Percentiles rank a stretch among this genome's conserved stretches.
phyloP scores from a whole-genome alignment of 2,888 invertebrate genomes.

The Agapostemon virescens region DNA sequence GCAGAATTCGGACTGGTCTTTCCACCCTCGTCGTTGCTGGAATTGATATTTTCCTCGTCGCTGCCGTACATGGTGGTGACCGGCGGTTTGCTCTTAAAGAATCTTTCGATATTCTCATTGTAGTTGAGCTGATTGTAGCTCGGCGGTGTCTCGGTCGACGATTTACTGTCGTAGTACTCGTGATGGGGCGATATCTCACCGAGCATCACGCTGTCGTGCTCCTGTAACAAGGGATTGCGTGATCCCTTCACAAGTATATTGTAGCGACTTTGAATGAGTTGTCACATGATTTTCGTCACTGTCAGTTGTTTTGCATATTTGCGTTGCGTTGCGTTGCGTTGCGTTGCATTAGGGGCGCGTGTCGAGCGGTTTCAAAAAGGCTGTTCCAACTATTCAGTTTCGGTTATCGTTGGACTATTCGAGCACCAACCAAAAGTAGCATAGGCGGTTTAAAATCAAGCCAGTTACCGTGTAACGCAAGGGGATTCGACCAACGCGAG shows the following conservation, averaged over 20 bases:
- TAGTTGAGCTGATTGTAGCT: conserved; percentile 93
- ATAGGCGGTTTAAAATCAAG: no score
- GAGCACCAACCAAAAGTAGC: not conserved
- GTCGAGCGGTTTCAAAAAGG: conserved; percentile 17
- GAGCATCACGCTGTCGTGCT: conserved; percentile 90
- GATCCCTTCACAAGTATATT: conserved; percentile 78
- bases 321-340: conserved; percentile 45
- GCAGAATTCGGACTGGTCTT: conserved; percentile 67
- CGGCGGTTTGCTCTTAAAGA: conserved; percentile 75
- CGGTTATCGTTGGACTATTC: conserved; percentile 42
- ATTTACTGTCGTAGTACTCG: conserved; percentile 89
- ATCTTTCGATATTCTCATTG: conserved; percentile 89
- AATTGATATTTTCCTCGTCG: conserved; percentile 73
- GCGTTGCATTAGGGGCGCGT: conserved; percentile 29
- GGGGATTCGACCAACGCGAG: conserved; percentile 5
- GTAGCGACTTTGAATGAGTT: conserved; percentile 68
- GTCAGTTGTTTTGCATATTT: conserved; percentile 53
- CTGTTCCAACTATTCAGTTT: not conserved
- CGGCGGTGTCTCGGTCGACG: conserved; percentile 89
- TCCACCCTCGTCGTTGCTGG: conserved; percentile 70
- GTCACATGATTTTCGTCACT: conserved; percentile 48
- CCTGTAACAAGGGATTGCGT: conserved; percentile 82
- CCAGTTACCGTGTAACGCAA: not conserved
- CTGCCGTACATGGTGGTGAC: conserved; percentile 67
- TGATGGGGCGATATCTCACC: conserved; percentile 93